These are phyloP conservation scores for Fragum fragum DNA, from an alignment of 2,888 invertebrate genomes.

Conservation along the genomic window DNA sequence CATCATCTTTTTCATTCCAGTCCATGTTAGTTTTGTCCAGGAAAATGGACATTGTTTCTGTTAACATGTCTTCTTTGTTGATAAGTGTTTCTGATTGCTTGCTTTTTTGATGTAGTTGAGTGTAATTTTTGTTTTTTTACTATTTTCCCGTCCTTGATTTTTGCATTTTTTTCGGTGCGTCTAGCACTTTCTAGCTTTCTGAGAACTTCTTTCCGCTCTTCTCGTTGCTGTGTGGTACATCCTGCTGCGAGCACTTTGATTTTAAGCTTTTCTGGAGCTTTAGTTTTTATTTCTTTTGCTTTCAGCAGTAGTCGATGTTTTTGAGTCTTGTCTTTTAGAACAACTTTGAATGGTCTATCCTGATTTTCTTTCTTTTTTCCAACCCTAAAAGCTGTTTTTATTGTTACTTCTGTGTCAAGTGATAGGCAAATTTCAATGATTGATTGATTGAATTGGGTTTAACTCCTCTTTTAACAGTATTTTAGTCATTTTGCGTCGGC, in stretches of 20 bases:
- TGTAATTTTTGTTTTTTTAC: not conserved
- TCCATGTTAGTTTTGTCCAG: not conserved
- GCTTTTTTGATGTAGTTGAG: not conserved
- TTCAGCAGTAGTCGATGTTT: not conserved
- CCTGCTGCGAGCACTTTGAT: not conserved
- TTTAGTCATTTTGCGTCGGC: no score
- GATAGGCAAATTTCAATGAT: no score
- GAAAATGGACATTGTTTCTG: not conserved
- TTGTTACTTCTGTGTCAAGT: no score
- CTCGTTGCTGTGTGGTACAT: constrained; percentile 1
- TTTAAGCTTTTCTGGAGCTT: not conserved
- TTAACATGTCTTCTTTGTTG: not conserved
- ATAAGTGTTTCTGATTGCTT: not conserved
- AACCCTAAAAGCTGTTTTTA: no score
- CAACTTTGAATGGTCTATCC: not conserved
- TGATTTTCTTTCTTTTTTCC: not conserved
- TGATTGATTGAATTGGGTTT: no score
- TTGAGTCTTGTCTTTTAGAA: not conserved
- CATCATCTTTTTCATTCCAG: no score
- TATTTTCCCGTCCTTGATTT: not conserved
- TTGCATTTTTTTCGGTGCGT: not conserved
- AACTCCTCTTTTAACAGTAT: no score
- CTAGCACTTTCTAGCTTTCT: not conserved
- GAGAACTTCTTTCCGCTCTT: not conserved
- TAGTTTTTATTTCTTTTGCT: not conserved